Evolutionary conservation across 2,888 invertebrate genomes (phyloP).

Genomic region (Cerceris rybyensis): DNA sequence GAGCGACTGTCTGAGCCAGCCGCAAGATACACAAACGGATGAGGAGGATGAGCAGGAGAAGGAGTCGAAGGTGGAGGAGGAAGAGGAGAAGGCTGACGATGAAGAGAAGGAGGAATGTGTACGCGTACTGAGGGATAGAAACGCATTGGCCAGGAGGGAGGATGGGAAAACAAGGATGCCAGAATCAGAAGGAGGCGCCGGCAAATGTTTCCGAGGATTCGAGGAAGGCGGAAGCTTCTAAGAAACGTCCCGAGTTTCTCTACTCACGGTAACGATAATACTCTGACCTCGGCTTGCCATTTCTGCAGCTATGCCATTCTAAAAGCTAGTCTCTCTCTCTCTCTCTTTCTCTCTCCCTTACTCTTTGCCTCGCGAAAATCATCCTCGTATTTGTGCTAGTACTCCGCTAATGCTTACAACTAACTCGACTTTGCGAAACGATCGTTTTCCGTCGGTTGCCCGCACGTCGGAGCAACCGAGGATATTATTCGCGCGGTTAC

Average conservation of each 20-base stretch:
- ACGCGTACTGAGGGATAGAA: neutral
- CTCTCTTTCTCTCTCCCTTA: slow-evolving; percentile 20
- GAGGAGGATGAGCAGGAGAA: slow-evolving; percentile 1
- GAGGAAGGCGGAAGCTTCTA: slow-evolving; percentile 55
- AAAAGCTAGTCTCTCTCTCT: slow-evolving; percentile 22
- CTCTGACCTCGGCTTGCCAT: slow-evolving; percentile 49
- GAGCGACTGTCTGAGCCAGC: slow-evolving; percentile 71
- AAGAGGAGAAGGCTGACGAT: slow-evolving; percentile 8
- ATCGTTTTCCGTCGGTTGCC: neutral
- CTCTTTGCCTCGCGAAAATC: slow-evolving; percentile 41
- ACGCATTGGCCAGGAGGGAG: slow-evolving; percentile 12
- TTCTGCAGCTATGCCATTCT: slow-evolving; percentile 20
- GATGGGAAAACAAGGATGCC: slow-evolving; percentile 22
- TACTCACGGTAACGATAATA: slow-evolving; percentile 56
- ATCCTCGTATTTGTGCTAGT: slow-evolving; percentile 34
- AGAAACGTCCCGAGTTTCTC: slow-evolving; percentile 55
- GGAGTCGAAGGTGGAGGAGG: slow-evolving; percentile 9
- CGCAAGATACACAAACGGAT: slow-evolving; percentile 61
- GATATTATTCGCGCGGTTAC: neutral
- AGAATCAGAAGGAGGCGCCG: slow-evolving; percentile 29
- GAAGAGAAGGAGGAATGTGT: neutral
- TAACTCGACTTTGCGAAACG: slow-evolving; percentile 9
- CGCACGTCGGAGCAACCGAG: neutral
- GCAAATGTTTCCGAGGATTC: slow-evolving; percentile 48
- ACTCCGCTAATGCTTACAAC: slow-evolving; percentile 24